Base-by-base conservation (phyloP, 1,140 invertebrate genomes). In the Leptopilina boulardi region DNA sequence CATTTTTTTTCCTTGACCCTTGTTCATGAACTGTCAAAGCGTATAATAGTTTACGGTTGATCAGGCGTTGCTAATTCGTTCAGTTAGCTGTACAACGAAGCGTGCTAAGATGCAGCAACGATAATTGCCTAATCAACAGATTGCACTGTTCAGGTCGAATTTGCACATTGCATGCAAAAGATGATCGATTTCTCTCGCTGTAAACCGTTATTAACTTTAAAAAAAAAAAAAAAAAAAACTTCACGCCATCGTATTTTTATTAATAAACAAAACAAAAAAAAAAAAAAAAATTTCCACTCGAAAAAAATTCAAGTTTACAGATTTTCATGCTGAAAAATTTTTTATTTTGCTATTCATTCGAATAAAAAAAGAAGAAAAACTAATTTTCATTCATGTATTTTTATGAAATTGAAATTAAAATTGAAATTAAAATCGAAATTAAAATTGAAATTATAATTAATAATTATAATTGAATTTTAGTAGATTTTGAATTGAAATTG, bases 121-220 rank as follows among this genome's bases (percentile, higher is more conserved):
- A 66, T 66, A 66, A 66, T 66, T 66, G 56, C 23, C 56, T 66
- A 66, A 66, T 66, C 56, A 66, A 66, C 56, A 66, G 56, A 66
- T 66, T 66, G 11, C 21, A 66, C 56, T 66, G 56, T 66, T 66
- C 56, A 66, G 23, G 23, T 66, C 23, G 56, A 66, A 66, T 66
- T 66, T 66, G 21, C 56, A 15, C 23, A 66, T 26, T 30, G 26
- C 21, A 15, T 13, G 23, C 23, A 30, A 3, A 30, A 30, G 3
- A 5, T 13, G 13, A 66, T 66, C 23, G 23, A 66, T 66, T 66
- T 66, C 56, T 13, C 56, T 6, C 56, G 18, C n/a, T n/a, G 54
- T 0, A 30, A 30, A 11, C 13, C 11, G 23, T 66, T 66, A 30
- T 66, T 66, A 30, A 30, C 56, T 11, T 30, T 11, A 0, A 66